These are phyloP conservation scores for Drosophila littoralis DNA, from an alignment of 1,140 invertebrate genomes.

Conservation along the genomic window DNA sequence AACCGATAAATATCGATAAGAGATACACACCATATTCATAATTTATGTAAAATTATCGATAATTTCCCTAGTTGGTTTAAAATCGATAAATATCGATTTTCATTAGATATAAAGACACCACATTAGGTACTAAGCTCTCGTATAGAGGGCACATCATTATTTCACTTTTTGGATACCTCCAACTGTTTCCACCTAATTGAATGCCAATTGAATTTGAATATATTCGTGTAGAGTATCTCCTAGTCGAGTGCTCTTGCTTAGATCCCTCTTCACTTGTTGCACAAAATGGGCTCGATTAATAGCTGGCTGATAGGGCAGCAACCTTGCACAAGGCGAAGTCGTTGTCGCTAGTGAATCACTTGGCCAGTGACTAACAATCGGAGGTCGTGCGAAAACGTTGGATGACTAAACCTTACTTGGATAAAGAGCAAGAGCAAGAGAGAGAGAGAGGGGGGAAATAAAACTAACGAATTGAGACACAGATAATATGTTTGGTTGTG, in stretches of 20 bases:
- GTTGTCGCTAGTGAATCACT: conserved; percentile 60
- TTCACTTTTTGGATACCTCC: too few relatives aligned
- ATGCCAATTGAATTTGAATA: too few relatives aligned
- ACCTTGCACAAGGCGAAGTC: conserved; percentile 56
- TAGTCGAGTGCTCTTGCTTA: background rate
- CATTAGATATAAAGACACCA: too few relatives aligned
- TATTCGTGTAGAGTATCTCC: background rate
- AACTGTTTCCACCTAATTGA: too few relatives aligned
- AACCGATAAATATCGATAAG: too few relatives aligned
- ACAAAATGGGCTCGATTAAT: background rate
- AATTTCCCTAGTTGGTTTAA: too few relatives aligned
- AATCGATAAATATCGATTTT: too few relatives aligned
- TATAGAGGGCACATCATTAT: too few relatives aligned
- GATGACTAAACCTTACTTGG: conserved; percentile 47
- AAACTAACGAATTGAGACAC: background rate
- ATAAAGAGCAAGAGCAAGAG: background rate
- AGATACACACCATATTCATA: too few relatives aligned
- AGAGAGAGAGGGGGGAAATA: background rate
- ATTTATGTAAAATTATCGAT: too few relatives aligned
- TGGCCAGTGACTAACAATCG: conserved; percentile 41
- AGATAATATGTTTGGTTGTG: too few relatives aligned
- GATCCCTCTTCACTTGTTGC: background rate
- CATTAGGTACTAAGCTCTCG: too few relatives aligned
- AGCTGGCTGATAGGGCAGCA: conserved; percentile 34
- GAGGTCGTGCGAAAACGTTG: background rate